These are phyloP conservation scores for Eospalax fontanierii DNA, from an alignment of 2,797 vertebrate genomes.

Conservation along the genomic window DNA sequence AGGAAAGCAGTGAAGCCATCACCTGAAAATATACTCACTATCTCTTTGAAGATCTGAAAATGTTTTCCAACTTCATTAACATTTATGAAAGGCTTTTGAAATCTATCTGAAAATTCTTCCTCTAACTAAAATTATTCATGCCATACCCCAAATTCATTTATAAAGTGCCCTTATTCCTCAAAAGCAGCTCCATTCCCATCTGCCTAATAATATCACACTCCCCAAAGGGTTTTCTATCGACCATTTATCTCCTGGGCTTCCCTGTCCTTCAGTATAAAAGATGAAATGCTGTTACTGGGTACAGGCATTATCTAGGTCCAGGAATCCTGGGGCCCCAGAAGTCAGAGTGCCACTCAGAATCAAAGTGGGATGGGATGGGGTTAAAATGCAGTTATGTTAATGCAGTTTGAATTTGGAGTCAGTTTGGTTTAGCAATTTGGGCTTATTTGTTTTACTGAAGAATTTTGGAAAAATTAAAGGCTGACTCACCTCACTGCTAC, in stretches of 20 bases:
- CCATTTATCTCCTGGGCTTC: conserved; percentile 6
- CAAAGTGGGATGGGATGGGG: neutral
- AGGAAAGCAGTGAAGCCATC: neutral
- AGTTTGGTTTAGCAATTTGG: conserved; percentile 58
- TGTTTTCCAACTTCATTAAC: conserved; percentile 16
- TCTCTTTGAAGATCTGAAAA: neutral
- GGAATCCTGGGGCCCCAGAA: neutral
- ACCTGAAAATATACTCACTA: neutral
- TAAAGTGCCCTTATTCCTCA: neutral
- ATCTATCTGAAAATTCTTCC: conserved; percentile 32
- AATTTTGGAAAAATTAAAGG: conserved; percentile 64
- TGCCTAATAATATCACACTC: conserved; percentile 21
- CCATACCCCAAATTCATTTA: conserved; percentile 28
- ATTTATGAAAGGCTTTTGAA: conserved; percentile 50
- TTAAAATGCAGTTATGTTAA: conserved; percentile 16
- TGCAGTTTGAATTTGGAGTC: conserved; percentile 32
- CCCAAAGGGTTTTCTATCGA: conserved; percentile 26
- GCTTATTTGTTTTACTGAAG: conserved; percentile 54
- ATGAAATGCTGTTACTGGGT: neutral
- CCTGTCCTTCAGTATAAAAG: conserved; percentile 26
- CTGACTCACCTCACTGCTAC: conserved; percentile 61
- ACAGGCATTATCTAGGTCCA: neutral
- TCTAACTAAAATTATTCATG: conserved; percentile 61
- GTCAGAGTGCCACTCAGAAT: neutral
- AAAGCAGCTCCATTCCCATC: conserved; percentile 26